Evolutionary conservation across 2,797 vertebrate genomes (phyloP), one percentile per base, ranked within the genome.

Genomic region (Trematomus bernacchii): DNA sequence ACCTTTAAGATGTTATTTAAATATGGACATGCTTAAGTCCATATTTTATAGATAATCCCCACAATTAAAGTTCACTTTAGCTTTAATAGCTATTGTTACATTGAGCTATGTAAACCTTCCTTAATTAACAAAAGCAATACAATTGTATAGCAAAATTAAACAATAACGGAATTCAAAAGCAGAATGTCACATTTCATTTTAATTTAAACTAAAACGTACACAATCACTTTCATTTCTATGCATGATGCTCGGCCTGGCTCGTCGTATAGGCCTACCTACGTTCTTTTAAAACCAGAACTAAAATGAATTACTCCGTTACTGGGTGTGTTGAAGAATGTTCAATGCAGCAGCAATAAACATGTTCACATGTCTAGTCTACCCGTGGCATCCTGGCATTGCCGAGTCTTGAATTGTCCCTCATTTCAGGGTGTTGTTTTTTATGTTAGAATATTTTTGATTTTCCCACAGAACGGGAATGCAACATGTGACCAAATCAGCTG

Each of bases 401-500:
- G 10, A 51, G 14, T 30, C 9, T 18, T 46, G 1, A 43, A 53
- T 58, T 48, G 3, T 16, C 30, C 30, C 18, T 1, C 21, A 10
- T 37, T n/a, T 50, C 5, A 48, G 2, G 5, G 23, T 13, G 2
- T 18, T 50, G 8, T 1, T 2, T 11, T 37, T 58, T 2, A 2
- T 3, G 2, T 21, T 2, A 3, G 0, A 3, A 1, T 0, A 0
- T 0, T 4, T 27, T 51, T 0, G 14, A 55, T 71, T 88, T 73
- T 66, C 73, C 76, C 47, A 85, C 19, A 40, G 57, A 18, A 2
- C n/a, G 0, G 0, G 44, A 87, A 79, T 4, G 60, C 52, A 48
- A 47, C 89, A 83, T 3, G 48, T 78, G 78, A 78, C 60, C 64
- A 13, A 50, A 75, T 67, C 85, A 83, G 80, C 80, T 87, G 76